Conservation (phyloP, 2,113 vertebrate species). For the Haemorhous mexicanus region DNA sequence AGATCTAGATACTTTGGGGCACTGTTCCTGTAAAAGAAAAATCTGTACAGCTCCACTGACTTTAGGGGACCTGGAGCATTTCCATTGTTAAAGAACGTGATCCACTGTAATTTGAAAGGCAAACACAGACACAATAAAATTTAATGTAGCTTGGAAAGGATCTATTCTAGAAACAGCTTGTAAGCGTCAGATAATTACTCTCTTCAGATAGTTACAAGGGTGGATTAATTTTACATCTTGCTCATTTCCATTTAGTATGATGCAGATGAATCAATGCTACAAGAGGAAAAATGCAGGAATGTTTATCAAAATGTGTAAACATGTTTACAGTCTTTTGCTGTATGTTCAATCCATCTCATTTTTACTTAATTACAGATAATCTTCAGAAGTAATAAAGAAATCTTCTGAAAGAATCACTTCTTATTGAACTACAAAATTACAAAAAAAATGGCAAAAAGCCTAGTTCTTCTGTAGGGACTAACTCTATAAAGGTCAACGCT, state of each 20-base stretch:
- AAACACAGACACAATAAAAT: constrained; percentile 27
- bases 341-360: not conserved
- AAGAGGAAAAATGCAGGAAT: not conserved
- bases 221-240: constrained; percentile 48
- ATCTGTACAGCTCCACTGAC: not conserved
- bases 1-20: not conserved
- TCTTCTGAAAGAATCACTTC: not conserved
- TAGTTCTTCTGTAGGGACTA: not conserved
- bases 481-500: not conserved
- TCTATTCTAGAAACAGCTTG: constrained; percentile 40
- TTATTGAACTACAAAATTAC: not conserved
- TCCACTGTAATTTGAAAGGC: not conserved
- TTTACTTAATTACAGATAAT: constrained; percentile 11
- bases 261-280: not conserved
- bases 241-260: constrained; percentile 9
- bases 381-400: not conserved
- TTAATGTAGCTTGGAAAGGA: constrained; percentile 20
- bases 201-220: constrained; percentile 29
- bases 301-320: constrained; percentile 10
- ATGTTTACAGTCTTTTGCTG: not conserved
- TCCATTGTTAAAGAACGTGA: not conserved
- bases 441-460: not conserved
- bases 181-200: constrained; percentile 32
- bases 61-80: not conserved
- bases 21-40: not conserved